phyloP scores from a whole-genome alignment of 2,888 invertebrate species.

The Xestia c-nigrum region DNA sequence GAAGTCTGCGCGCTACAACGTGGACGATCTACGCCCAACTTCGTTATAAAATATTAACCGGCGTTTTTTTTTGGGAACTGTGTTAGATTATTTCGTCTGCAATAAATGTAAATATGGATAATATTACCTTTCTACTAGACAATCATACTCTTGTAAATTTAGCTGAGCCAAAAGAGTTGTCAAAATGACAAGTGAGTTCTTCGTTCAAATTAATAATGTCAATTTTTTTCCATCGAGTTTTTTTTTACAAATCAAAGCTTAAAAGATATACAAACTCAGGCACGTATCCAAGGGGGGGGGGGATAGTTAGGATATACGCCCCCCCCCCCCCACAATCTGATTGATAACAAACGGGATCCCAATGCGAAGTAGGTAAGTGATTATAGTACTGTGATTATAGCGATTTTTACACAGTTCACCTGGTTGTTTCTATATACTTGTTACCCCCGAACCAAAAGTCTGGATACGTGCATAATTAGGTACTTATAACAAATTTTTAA shows the following conservation, averaged over 20 bases:
- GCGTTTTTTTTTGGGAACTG: constrained; percentile 69
- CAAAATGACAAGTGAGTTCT: constrained; percentile 77
- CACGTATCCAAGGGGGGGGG: no score
- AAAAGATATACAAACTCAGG: constrained; percentile 21
- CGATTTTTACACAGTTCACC: no score
- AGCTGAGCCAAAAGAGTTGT: constrained; percentile 86
- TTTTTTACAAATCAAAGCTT: constrained; percentile 13
- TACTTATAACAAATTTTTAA: no score
- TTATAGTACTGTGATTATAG: no score
- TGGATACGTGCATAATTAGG: no score
- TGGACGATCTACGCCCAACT: constrained; percentile 77
- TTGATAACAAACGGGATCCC: no score
- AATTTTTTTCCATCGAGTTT: constrained; percentile 31
- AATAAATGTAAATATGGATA: constrained; percentile 70
- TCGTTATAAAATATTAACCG: constrained; percentile 77
- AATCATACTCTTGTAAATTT: constrained; percentile 90
- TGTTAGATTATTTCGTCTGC: constrained; percentile 59
- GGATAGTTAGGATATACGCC: no score
- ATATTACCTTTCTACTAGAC: constrained; percentile 84
- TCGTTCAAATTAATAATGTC: constrained; percentile 69
- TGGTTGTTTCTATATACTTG: no score
- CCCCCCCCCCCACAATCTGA: no score
- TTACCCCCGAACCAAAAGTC: no score
- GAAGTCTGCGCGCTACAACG: constrained; percentile 78
- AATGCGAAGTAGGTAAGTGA: no score